Base-by-base conservation (phyloP, 2,797 vertebrate genomes). In the Hydrocynus forskahlii region DNA sequence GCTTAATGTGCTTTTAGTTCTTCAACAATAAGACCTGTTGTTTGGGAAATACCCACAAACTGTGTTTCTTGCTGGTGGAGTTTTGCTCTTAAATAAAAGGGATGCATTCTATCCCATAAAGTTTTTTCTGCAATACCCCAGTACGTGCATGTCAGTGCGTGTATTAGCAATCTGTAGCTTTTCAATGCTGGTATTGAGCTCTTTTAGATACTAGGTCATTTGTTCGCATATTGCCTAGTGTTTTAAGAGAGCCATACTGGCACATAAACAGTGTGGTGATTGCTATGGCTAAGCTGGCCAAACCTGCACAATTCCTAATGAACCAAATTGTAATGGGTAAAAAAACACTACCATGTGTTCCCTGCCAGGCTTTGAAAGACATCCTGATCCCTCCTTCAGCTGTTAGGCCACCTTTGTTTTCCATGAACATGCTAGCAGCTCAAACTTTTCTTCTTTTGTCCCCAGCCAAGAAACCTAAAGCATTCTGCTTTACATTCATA, bases 181-280 rank as follows among this genome's bases (percentile, higher is more conserved):
- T 55, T 35, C 68, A 66, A 68, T 12, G 50, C 54, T 60, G 16
- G 55, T 81, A 83, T 81, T 64, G 59, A 83, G 60, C 81, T 59
- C 17, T 23, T 62, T n/a, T 71, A 54, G 55, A 79, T 73, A 86
- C 79, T 85, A 78, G 86, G 83, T 83, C 85, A 72, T 68, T 79
- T 62, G 59, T 74, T 75, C 81, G 86, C 75, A 43, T 21, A 40
- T 81, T 81, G 80, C 81, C 25, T 43, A 29, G 70, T 60, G 76
- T 84, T 85, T 76, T 75, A 43, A 7, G 77, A 43, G 60, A 78
- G 71, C 5, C 64, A n/a, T 55, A 72, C 25, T 73, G 29, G 45
- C 78, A 76, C 55, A 38, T 50, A 50, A 23, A 52, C 52, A 16
- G 38, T 68, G 57, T 63, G 29, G 72, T 69, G 50, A 73, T 50